Conservation (phyloP, 2,113 vertebrate genomes). For the Taurulus bubalis region DNA sequence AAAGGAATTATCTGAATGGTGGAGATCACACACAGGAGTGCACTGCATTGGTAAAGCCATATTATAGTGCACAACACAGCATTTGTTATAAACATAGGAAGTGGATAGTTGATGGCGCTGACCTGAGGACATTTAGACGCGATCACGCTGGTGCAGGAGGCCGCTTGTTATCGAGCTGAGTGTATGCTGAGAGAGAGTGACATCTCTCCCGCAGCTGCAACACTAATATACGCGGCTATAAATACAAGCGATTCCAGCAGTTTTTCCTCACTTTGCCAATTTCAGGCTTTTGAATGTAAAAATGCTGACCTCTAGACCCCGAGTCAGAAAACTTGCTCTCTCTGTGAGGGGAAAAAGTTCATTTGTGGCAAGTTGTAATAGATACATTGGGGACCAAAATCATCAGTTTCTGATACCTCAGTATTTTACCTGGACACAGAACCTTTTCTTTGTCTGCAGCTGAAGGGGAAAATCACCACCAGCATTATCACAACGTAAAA, state of each 20-base stretch:
- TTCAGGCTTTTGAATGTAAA: conserved; percentile 40
- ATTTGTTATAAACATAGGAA: conserved; percentile 73
- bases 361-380: conserved; percentile 60
- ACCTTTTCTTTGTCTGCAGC: background rate
- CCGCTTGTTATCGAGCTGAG: conserved; percentile 66
- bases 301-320: conserved; percentile 36
- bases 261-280: conserved; percentile 47
- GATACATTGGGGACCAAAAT: conserved; percentile 49
- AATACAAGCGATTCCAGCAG: conserved; percentile 60
- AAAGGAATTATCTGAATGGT: conserved; percentile 65
- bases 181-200: conserved; percentile 50
- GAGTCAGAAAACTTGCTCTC: conserved; percentile 43
- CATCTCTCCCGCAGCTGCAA: conserved; percentile 35
- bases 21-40: conserved; percentile 58
- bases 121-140: conserved; percentile 71
- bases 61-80: conserved; percentile 57
- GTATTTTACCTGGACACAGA: conserved; percentile 31
- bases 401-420: background rate
- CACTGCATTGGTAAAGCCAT: conserved; percentile 43
- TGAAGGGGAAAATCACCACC: background rate
- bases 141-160: conserved; percentile 58
- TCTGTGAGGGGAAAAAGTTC: conserved; percentile 52
- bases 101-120: conserved; percentile 61
- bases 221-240: conserved; percentile 44
- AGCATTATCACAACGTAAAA: background rate